Percentiles rank a stretch among this genome's conserved stretches.
These are phyloP conservation scores for Polyommatus iphigenia DNA, from an alignment of 2,888 invertebrate species.

Conservation along the genomic window DNA sequence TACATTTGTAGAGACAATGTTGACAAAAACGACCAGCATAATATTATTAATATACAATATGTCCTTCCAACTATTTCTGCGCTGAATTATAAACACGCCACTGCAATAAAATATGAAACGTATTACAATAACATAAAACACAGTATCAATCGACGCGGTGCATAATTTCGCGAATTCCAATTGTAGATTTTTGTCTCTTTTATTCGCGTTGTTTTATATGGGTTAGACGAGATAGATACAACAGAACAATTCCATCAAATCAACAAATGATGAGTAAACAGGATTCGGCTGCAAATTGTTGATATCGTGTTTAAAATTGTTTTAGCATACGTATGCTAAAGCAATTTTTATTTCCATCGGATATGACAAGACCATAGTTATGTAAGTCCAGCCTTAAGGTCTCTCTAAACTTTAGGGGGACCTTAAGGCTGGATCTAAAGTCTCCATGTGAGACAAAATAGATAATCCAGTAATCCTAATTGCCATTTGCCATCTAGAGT, in stretches of 20 bases:
- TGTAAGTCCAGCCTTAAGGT: too few species aligned
- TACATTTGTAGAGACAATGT: background rate
- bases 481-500: too few species aligned
- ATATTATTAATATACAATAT: slow-evolving; percentile 41
- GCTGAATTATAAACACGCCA: slow-evolving; percentile 43
- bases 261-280: slow-evolving; percentile 28
- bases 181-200: slow-evolving; percentile 7
- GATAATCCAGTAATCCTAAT: too few species aligned
- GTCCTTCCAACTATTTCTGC: slow-evolving; percentile 50
- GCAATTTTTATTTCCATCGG: background rate
- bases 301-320: slow-evolving; percentile 5
- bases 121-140: slow-evolving; percentile 33
- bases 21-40: slow-evolving; percentile 28
- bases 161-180: background rate
- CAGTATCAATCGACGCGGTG: slow-evolving; percentile 26
- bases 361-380: background rate
- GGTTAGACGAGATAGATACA: background rate
- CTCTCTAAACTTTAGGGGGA: too few species aligned
- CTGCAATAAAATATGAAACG: slow-evolving; percentile 36
- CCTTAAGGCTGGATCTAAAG: too few species aligned
- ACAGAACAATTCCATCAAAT: too few species aligned
- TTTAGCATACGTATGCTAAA: background rate
- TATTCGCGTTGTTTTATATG: background rate
- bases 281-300: slow-evolving; percentile 10
- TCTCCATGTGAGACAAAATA: too few species aligned